phyloP scores from a whole-genome alignment of 2,888 invertebrate genomes.

The Leptopilina drosophilae region DNA sequence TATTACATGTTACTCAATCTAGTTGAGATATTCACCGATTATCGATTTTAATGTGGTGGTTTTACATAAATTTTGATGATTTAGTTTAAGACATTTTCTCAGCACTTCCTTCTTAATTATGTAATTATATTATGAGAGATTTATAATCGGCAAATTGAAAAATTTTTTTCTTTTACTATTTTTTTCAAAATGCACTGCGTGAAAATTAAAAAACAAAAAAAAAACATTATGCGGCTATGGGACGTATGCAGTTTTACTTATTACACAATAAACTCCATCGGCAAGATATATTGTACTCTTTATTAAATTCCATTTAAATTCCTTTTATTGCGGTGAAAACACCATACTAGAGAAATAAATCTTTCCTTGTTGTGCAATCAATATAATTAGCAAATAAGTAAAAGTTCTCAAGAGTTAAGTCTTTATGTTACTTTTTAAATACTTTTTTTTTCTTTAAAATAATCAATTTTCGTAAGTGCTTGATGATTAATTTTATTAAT shows the following conservation, averaged over 20 bases:
- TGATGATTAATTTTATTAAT: too few species aligned
- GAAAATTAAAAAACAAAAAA: neutral
- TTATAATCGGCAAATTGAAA: neutral
- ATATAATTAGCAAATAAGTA: conserved; percentile 18
- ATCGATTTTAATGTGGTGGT: neutral
- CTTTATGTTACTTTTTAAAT: neutral
- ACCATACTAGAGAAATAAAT: neutral
- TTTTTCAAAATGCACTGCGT: neutral
- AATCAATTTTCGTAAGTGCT: neutral
- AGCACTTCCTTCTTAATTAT: neutral
- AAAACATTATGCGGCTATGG: neutral
- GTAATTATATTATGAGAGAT: neutral
- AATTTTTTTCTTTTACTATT: neutral
- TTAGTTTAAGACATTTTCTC: neutral
- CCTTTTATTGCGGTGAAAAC: neutral
- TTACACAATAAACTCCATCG: neutral
- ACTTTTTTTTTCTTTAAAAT: neutral
- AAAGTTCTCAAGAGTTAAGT: neutral
- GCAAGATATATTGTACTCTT: conserved; percentile 1
- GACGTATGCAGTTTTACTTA: neutral
- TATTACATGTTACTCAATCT: neutral
- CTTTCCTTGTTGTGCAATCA: neutral
- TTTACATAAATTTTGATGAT: neutral
- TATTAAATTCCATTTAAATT: conserved; percentile 3
- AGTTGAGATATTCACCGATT: neutral